Base-by-base conservation (phyloP, 1,140 invertebrate species). In the Leucophenga varia region DNA sequence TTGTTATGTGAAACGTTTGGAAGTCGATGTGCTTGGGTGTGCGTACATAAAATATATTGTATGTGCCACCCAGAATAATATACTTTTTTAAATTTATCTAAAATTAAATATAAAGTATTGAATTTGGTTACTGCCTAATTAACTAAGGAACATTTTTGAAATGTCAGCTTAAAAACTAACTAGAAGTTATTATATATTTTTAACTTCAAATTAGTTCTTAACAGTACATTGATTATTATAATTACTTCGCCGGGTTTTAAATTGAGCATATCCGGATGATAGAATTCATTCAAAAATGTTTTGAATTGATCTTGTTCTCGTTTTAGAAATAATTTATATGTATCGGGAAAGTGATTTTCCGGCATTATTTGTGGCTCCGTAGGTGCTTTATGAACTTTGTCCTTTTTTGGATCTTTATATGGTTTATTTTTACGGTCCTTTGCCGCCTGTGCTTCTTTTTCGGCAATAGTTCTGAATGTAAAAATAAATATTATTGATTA, bases 21-120 rank as follows among this genome's bases (percentile, higher is more conserved):
- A 57, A 72, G 10, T 51, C 53, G 3, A 42, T 48, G 32, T 61
- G 54, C 2, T 43, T 42, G 0, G 69, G 61, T 9, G 59, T 67
- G 3, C 43, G 36, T 6, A 72, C 51, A 44, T 57, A 64, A 17
- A 49, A 10, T 9, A 72, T 3, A 1, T 63, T 52, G 22, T 53
- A 58, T 4, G 72, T 45, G 5, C 69, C 69, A 8, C 69, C 69
- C 31, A 72, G 20, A 7, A 72, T 64, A 0, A 51, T 48, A 9
- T 49, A 69, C 1, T 39, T 35, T 13, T 65, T 63, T 16, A 72
- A 25, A 39, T 72, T 72, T 0, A 72, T 43, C 69, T 72, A 18
- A 4, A 40, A 35, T 35, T 13, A 7, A 7, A 12, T 38, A 41
- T n/a, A 9, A 28, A 30, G n/a, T n/a, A n/a, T n/a, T n/a, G n/a